Conservation (phyloP, 2,888 invertebrate genomes). For the Drosophila koepferae region DNA sequence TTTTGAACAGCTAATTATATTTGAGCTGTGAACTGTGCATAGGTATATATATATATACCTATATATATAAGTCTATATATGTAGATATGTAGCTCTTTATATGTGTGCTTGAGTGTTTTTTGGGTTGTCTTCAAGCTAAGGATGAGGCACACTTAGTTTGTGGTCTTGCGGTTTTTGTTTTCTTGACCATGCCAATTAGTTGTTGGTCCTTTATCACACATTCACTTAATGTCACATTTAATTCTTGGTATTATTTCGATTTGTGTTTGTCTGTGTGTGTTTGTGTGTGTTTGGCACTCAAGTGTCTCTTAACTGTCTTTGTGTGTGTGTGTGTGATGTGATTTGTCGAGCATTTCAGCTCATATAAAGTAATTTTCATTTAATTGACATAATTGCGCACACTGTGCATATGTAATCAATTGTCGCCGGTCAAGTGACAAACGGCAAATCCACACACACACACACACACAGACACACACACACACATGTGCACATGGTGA, state of each 20-base stretch:
- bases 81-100: not conserved
- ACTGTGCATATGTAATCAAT: constrained; percentile 80
- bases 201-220: constrained; percentile 22
- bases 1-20: constrained; percentile 42
- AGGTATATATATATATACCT: not conserved
- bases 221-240: constrained; percentile 35
- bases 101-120: not conserved
- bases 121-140: not conserved
- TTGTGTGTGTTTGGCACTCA: constrained; percentile 27
- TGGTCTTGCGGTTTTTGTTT: constrained; percentile 34
- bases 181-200: constrained; percentile 58
- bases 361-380: constrained; percentile 75
- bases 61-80: not conserved
- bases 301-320: constrained; percentile 12
- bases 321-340: constrained; percentile 25
- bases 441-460: constrained; percentile 34
- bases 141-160: not conserved
- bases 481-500: constrained; percentile 9
- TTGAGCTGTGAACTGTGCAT: constrained; percentile 9
- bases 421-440: constrained; percentile 61
- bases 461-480: constrained; percentile 5
- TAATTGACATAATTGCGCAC: constrained; percentile 79
- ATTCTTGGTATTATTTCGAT: constrained; percentile 32
- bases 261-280: not conserved
- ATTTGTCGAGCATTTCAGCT: constrained; percentile 45